These are phyloP conservation scores for Drosophila tripunctata DNA, from an alignment of 2,888 invertebrate genomes.

Conservation along the genomic window DNA sequence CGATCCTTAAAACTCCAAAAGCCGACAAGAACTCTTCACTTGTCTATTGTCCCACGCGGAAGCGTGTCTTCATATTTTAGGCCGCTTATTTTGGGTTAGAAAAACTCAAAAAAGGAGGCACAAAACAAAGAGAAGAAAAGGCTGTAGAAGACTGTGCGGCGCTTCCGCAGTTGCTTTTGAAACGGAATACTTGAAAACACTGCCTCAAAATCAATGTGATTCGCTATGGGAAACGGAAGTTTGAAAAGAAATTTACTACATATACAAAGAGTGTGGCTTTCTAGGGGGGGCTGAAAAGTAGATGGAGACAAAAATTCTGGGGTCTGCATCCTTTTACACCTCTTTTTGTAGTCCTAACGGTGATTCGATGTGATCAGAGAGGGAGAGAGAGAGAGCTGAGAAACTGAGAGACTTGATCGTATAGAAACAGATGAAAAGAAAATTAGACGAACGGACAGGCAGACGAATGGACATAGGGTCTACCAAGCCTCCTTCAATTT, in stretches of 20 bases:
- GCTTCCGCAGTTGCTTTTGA: conserved; percentile 53
- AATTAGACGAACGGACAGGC: no score
- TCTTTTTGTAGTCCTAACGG: background rate
- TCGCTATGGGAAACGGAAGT: conserved; percentile 54
- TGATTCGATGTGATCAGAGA: no score
- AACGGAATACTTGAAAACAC: conserved; percentile 46
- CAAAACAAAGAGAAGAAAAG: background rate
- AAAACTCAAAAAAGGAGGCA: conserved; percentile 41
- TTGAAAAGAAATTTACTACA: conserved; percentile 8
- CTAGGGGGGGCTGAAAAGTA: no score
- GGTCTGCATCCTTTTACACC: background rate
- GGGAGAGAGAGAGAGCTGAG: no score
- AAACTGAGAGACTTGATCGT: no score
- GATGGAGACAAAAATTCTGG: background rate
- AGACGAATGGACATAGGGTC: no score
- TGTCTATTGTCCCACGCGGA: conserved; percentile 5
- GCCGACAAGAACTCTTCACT: conserved; percentile 7
- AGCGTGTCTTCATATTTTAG: conserved; percentile 14
- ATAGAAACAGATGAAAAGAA: no score
- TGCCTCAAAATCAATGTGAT: conserved; percentile 8
- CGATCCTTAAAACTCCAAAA: conserved; percentile 26
- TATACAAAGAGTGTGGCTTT: background rate
- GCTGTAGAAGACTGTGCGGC: conserved; percentile 5
- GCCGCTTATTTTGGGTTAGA: conserved; percentile 58
- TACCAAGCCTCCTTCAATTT: no score